Percentiles rank a stretch among this genome's conserved stretches.
Evolutionary conservation across 2,797 vertebrate genomes (phyloP).

Genomic region (Thamnophis elegans): DNA sequence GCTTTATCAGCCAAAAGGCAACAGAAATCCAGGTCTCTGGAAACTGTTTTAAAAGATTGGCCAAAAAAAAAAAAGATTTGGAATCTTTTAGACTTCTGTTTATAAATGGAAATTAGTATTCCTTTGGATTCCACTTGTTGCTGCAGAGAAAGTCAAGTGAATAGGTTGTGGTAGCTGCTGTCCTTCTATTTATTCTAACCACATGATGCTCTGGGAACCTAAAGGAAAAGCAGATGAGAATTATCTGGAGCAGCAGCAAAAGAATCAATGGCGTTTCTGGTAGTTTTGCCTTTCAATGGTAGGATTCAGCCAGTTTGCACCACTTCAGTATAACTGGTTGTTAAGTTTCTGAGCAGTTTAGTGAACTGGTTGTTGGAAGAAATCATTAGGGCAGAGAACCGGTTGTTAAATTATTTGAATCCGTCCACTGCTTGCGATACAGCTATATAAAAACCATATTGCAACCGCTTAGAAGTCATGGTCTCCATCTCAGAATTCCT

Average conservation of each 20-base stretch:
- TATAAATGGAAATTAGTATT: not conserved
- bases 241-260: not conserved
- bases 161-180: not conserved
- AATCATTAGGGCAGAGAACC: no score
- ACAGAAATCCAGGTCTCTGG: not conserved
- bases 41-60: not conserved
- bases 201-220: no score
- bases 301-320: no score
- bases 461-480: not conserved
- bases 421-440: not conserved
- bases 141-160: not conserved
- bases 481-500: no score
- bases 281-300: not conserved
- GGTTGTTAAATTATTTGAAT: no score
- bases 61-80: not conserved
- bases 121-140: not conserved
- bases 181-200: not conserved
- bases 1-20: not conserved
- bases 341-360: no score
- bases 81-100: not conserved
- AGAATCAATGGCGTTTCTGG: not conserved
- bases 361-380: no score
- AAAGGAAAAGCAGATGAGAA: not conserved
- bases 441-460: not conserved
- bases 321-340: no score